These are phyloP conservation scores for Chrysotoxum bicinctum DNA, from an alignment of 2,888 invertebrate genomes.

Conservation along the genomic window DNA sequence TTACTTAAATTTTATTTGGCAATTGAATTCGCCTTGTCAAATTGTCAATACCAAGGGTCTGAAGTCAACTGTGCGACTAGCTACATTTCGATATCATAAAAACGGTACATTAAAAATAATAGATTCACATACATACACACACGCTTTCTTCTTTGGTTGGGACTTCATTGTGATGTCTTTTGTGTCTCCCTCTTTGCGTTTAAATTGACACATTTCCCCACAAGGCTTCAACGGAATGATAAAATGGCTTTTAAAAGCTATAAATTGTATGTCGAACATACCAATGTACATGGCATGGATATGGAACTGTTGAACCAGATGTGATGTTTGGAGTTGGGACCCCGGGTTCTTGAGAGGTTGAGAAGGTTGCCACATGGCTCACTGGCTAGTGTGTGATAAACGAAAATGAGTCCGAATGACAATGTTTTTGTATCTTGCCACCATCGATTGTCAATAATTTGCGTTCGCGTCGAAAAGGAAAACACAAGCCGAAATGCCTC, in stretches of 20 bases:
- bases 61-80: not conserved
- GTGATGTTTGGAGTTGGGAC: not conserved
- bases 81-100: too few relatives aligned
- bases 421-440: slow-evolving; percentile 50
- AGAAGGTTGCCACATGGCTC: not conserved
- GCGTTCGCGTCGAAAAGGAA: slow-evolving; percentile 21
- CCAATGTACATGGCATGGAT: not conserved
- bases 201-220: slow-evolving; percentile 62
- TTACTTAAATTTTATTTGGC: not conserved
- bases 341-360: not conserved
- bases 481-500: not conserved
- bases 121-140: too few relatives aligned
- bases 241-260: slow-evolving; percentile 52
- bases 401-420: slow-evolving; percentile 51
- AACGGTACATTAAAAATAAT: too few relatives aligned
- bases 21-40: slow-evolving; percentile 8
- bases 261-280: slow-evolving; percentile 45
- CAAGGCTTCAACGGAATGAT: slow-evolving; percentile 57
- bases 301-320: slow-evolving; percentile 44
- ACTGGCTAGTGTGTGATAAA: slow-evolving; percentile 41
- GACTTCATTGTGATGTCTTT: not conserved
- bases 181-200: not conserved
- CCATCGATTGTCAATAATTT: slow-evolving; percentile 70
- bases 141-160: not conserved
- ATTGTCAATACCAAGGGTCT: not conserved